Evolutionary conservation across 1,140 invertebrate species (phyloP), one percentile per base, ranked within the genome.

Genomic region (Drosophila takahashii): DNA sequence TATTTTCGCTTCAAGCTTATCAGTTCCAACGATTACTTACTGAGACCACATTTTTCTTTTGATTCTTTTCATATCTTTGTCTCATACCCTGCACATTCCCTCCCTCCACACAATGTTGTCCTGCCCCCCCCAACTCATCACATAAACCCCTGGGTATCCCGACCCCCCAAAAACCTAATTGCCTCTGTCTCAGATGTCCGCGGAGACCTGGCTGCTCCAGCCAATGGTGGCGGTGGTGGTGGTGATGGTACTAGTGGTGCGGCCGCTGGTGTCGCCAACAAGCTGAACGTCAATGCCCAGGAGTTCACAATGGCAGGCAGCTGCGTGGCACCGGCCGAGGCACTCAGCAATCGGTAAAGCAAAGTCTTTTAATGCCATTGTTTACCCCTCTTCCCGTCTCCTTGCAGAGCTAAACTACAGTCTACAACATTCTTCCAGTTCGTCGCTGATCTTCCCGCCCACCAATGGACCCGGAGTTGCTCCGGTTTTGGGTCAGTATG

Each of bases 231-330:
- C 42, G 51, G 74, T 89, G 73, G 74, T 62, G 47, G 3, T 41
- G 52, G 36, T 51, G 48, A 15, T 54, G 81, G 84, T 91, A 16
- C 53, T 64, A 16, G 60, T 86, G 81, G 57, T 64, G 72, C 10
- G 64, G 62, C 22, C 52, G 62, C 42, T 42, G 45, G 65, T 76
- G 54, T 53, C 36, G 81, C 54, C 66, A 94, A 94, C 85, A 95
- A 95, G 93, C 93, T 97, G 77, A 97, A 97, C 92, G 96, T 96
- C 54, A 95, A 97, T 93, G 96, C 96, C 44, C 96, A 96, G 93
- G 96, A 97, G 93, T 97, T 97, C 92, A 96, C 95, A 72, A 96
- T 96, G 95, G 90, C 92, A 93, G 94, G 39, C 76, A 61, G 69
- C 53, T 53, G 77, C 50, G 61, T 64, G 74, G 65, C 84, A 79